phyloP scores from a whole-genome alignment of 2,797 vertebrate species.

The Leptoclinus maculatus region DNA sequence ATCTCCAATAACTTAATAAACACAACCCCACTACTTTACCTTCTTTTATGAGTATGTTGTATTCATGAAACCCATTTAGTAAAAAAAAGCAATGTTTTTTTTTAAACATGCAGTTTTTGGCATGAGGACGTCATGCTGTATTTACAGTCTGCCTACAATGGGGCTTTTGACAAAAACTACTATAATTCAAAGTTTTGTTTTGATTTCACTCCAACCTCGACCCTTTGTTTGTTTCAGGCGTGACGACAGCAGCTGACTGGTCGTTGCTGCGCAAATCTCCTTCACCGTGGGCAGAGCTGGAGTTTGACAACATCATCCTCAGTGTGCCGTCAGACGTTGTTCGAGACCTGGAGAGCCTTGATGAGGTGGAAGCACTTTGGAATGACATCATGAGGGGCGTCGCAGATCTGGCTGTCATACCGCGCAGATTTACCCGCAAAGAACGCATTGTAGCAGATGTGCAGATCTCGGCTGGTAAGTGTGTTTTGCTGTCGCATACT shows the following conservation, averaged over 20 bases:
- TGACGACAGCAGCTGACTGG: slow-evolving; percentile 62
- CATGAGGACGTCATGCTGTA: too few relatives aligned
- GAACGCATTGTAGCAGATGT: slow-evolving; percentile 89
- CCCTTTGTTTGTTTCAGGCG: slow-evolving; percentile 42
- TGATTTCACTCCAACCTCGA: neutral
- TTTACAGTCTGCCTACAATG: too few relatives aligned
- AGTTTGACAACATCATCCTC: slow-evolving; percentile 89
- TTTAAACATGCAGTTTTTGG: too few relatives aligned
- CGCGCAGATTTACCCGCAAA: slow-evolving; percentile 81
- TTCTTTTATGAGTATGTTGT: too few relatives aligned
- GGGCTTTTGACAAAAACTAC: neutral
- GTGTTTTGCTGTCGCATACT: neutral
- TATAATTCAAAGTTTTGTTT: neutral
- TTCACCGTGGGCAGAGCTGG: slow-evolving; percentile 91
- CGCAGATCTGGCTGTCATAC: slow-evolving; percentile 75
- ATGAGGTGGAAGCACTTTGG: slow-evolving; percentile 83
- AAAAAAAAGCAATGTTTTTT: too few relatives aligned
- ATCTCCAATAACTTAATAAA: too few relatives aligned
- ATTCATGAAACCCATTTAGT: too few relatives aligned
- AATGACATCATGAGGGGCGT: slow-evolving; percentile 84
- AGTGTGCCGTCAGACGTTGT: slow-evolving; percentile 83
- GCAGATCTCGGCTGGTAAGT: slow-evolving; percentile 81
- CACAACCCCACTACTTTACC: too few relatives aligned
- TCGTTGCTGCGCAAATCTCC: slow-evolving; percentile 66
- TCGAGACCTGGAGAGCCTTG: slow-evolving; percentile 76